Conservation (phyloP, 2,113 vertebrate genomes). For the Syrrhaptes paradoxus region DNA sequence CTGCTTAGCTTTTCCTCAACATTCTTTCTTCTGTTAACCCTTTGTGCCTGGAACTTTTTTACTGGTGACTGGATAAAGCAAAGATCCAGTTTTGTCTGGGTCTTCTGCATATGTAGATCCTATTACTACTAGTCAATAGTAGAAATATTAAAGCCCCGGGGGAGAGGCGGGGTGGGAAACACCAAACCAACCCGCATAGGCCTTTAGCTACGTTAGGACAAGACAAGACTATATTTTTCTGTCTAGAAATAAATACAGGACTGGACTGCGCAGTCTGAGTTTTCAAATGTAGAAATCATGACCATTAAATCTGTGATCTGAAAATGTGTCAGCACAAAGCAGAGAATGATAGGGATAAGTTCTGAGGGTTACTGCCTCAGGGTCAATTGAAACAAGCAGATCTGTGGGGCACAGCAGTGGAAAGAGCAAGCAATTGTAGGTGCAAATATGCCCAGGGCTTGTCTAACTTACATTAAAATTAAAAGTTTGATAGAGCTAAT, state of each 20-base stretch:
- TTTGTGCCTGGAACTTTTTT: neutral
- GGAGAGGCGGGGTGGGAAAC: neutral
- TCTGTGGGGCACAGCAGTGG: slow-evolving; percentile 36
- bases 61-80: neutral
- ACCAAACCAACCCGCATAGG: neutral
- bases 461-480: slow-evolving; percentile 48
- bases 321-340: slow-evolving; percentile 37
- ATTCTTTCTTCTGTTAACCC: neutral
- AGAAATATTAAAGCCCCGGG: neutral
- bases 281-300: slow-evolving; percentile 33
- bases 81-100: neutral
- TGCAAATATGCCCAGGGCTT: slow-evolving; percentile 42
- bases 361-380: slow-evolving; percentile 59
- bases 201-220: neutral
- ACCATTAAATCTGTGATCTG: slow-evolving; percentile 35
- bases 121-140: neutral
- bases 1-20: neutral
- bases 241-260: neutral
- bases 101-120: neutral
- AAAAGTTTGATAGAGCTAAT: slow-evolving; percentile 50
- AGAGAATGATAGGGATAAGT: neutral
- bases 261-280: neutral
- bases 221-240: neutral
- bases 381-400: slow-evolving; percentile 66
- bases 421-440: slow-evolving; percentile 50